A percentile compares a stretch with the other conserved stretches of the same genome.
phyloP scores from a whole-genome alignment of 2,113 vertebrate species.

The Procavia capensis region DNA sequence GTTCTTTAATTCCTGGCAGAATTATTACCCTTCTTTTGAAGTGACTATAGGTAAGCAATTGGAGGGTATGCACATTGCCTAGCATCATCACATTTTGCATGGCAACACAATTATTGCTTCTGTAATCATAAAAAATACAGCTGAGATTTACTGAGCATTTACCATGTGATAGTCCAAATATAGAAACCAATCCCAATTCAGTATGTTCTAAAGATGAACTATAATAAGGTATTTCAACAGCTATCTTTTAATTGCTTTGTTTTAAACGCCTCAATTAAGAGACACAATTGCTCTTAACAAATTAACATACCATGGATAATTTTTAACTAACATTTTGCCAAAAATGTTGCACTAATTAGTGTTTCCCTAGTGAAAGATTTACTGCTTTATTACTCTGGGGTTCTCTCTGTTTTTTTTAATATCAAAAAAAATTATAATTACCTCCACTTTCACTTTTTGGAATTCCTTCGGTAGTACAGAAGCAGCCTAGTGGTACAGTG shows the following conservation, averaged over 20 bases:
- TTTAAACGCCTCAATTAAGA: conserved; percentile 24
- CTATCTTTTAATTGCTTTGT: neutral
- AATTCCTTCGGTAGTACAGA: too few relatives aligned
- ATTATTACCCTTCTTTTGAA: neutral
- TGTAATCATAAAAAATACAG: neutral
- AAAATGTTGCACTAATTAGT: neutral
- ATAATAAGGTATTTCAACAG: neutral
- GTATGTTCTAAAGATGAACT: neutral
- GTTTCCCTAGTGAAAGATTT: neutral
- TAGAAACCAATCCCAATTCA: neutral
- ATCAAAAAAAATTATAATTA: neutral
- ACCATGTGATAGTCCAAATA: neutral
- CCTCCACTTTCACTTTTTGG: neutral
- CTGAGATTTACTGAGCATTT: neutral
- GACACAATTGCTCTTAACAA: neutral
- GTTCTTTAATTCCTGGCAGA: neutral
- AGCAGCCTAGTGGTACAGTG: too few relatives aligned
- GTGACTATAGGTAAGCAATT: neutral
- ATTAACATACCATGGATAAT: neutral
- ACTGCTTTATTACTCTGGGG: neutral
- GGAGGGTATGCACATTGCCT: neutral
- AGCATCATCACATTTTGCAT: neutral
- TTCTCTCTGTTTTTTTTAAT: conserved; percentile 35
- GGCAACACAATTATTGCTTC: neutral
- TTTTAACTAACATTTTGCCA: neutral